These are phyloP conservation scores for Hydroisotoma schaefferi DNA, from an alignment of 2,888 invertebrate species.

Conservation along the genomic window DNA sequence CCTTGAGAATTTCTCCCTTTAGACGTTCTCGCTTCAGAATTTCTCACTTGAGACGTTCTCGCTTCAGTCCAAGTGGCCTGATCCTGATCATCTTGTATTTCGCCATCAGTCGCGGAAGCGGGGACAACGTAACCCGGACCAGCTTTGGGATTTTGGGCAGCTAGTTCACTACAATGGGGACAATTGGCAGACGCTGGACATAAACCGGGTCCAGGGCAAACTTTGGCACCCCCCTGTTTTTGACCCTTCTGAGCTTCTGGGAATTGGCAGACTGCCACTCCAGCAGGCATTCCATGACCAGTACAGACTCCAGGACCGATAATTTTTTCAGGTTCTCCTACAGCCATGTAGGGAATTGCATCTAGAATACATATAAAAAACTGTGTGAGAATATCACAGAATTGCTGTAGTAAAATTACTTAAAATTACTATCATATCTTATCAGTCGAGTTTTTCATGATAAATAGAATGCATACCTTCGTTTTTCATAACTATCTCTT, in stretches of 20 bases:
- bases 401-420: too few relatives aligned
- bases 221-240: constrained; percentile 8
- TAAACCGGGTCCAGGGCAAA: constrained; percentile 34
- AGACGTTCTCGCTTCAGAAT: too few relatives aligned
- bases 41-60: too few relatives aligned
- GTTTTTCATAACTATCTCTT: constrained; percentile 39
- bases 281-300: constrained; percentile 39
- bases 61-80: too few relatives aligned
- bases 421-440: too few relatives aligned
- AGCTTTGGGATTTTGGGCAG: constrained; percentile 5
- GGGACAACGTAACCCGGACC: too few relatives aligned
- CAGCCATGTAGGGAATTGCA: constrained; percentile 40
- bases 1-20: too few relatives aligned
- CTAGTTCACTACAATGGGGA: constrained; percentile 26
- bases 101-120: too few relatives aligned
- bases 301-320: constrained; percentile 43
- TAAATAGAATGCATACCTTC: too few relatives aligned
- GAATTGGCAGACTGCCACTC: constrained; percentile 35
- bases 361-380: constrained; percentile 22
- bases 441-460: too few relatives aligned
- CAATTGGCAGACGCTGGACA: constrained; percentile 38
- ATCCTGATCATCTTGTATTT: too few relatives aligned
- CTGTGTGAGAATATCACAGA: neutral
- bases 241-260: constrained; percentile 27
- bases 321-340: constrained; percentile 30